phyloP scores from a whole-genome alignment of 37 sponge, comb jelly and placozoan genomes.

The Tethya wilhelma region DNA sequence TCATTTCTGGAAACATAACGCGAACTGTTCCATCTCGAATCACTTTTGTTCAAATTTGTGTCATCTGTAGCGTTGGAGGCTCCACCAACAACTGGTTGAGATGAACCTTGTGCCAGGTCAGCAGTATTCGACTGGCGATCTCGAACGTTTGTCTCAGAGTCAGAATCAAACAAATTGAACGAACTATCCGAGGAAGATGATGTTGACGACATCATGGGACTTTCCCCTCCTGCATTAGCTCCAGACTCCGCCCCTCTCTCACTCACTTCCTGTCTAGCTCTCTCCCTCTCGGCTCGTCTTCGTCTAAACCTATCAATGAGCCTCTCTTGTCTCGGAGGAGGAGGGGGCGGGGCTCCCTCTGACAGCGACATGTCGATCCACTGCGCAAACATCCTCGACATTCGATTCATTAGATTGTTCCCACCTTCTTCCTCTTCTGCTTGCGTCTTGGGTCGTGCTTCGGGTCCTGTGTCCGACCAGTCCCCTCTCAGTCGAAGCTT shows the following conservation, averaged over 20 bases:
- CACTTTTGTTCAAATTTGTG: too few species aligned
- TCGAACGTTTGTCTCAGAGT: too few species aligned
- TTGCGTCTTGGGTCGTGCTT: slow-evolving; percentile 65
- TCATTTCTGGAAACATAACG: too few species aligned
- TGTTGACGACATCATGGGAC: neutral
- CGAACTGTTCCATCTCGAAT: too few species aligned
- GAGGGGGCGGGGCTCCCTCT: slow-evolving; percentile 5
- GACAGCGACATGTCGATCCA: slow-evolving; percentile 70
- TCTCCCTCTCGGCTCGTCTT: neutral
- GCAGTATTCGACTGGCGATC: too few species aligned
- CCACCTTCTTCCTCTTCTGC: slow-evolving; percentile 21
- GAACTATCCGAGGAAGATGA: slow-evolving; percentile 5
- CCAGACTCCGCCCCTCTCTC: neutral
- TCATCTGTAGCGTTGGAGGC: too few species aligned
- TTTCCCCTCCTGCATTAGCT: neutral
- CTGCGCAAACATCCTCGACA: slow-evolving; percentile 70
- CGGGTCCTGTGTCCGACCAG: slow-evolving; percentile 95
- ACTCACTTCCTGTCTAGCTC: neutral
- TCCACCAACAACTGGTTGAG: too few species aligned
- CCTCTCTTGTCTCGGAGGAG: too few species aligned
- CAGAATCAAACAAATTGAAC: slow-evolving; percentile 13
- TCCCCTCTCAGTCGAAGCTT: slow-evolving; percentile 85
- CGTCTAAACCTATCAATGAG: neutral
- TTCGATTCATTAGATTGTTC: slow-evolving; percentile 41
- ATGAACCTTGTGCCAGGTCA: too few species aligned